These are phyloP conservation scores for Hymenochirus boettgeri DNA, from an alignment of 2,113 vertebrate species.

Conservation along the genomic window DNA sequence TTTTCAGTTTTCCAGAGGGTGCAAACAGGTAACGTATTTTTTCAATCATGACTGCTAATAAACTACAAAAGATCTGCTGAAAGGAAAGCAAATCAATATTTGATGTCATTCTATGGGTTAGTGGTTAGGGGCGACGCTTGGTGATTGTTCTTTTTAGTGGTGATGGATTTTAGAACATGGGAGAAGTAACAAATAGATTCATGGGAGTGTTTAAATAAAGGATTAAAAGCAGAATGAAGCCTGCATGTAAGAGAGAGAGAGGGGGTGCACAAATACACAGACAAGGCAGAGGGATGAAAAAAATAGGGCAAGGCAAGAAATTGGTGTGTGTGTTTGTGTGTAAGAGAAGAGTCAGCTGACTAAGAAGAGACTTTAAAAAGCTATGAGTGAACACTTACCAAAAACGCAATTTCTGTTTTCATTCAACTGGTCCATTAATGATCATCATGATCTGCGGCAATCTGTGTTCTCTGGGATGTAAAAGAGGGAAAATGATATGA, in stretches of 20 bases:
- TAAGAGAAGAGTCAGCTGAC: not conserved
- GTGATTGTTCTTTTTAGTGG: not conserved
- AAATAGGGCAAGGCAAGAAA: conserved; percentile 3
- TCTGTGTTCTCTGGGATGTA: not conserved
- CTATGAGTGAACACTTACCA: not conserved
- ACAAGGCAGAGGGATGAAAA: conserved; percentile 42
- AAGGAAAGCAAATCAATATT: conserved; percentile 36
- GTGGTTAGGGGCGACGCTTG: conserved; percentile 20
- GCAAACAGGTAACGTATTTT: not conserved
- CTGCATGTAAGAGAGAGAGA: too few relatives aligned
- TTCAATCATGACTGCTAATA: conserved; percentile 1
- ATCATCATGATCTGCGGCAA: too few relatives aligned
- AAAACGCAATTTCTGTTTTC: not conserved
- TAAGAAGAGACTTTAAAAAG: not conserved
- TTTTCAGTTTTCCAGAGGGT: not conserved
- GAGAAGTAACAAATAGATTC: conserved; percentile 28
- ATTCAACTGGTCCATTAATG: not conserved
- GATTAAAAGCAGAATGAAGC: too few relatives aligned
- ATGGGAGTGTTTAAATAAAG: too few relatives aligned
- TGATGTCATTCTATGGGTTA: not conserved
- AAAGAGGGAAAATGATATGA: not conserved
- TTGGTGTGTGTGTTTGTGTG: not conserved
- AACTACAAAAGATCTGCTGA: not conserved
- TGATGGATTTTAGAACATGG: conserved; percentile 2
- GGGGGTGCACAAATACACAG: too few relatives aligned